Percentiles rank a stretch among this genome's conserved stretches.
Evolutionary conservation across 2,113 vertebrate species (phyloP).

Genomic region (Cephalopterus ornatus): DNA sequence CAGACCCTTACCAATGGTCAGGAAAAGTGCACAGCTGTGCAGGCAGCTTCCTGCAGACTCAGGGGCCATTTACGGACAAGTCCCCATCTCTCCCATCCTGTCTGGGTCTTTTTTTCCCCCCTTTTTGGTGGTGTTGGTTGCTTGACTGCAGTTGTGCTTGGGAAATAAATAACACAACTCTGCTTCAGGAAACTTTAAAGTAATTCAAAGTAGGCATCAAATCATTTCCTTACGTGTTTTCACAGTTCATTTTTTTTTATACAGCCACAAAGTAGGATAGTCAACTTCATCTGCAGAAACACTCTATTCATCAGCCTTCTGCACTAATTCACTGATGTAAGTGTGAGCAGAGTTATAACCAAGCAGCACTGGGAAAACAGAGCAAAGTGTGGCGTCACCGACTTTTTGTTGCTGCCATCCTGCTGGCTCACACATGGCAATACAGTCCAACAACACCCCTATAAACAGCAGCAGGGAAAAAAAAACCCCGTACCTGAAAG

Average conservation of each 20-base stretch:
- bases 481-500: neutral
- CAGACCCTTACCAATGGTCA: fast-evolving
- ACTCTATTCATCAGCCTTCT: neutral
- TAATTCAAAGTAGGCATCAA: neutral
- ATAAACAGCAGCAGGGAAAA: neutral
- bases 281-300: neutral
- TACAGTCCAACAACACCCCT: neutral
- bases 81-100: neutral
- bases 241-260: neutral
- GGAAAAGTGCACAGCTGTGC: neutral
- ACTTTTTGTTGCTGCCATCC: neutral
- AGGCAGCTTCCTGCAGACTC: neutral
- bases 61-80: neutral
- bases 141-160: neutral
- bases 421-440: neutral
- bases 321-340: neutral
- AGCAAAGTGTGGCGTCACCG: neutral
- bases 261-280: neutral
- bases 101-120: neutral
- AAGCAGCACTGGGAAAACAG: neutral
- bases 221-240: neutral
- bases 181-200: neutral
- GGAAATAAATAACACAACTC: neutral
- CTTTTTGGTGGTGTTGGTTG: neutral
- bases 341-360: neutral